Evolutionary conservation across 2,113 vertebrate genomes (phyloP).

Genomic region (Lagenorhynchus albirostris): DNA sequence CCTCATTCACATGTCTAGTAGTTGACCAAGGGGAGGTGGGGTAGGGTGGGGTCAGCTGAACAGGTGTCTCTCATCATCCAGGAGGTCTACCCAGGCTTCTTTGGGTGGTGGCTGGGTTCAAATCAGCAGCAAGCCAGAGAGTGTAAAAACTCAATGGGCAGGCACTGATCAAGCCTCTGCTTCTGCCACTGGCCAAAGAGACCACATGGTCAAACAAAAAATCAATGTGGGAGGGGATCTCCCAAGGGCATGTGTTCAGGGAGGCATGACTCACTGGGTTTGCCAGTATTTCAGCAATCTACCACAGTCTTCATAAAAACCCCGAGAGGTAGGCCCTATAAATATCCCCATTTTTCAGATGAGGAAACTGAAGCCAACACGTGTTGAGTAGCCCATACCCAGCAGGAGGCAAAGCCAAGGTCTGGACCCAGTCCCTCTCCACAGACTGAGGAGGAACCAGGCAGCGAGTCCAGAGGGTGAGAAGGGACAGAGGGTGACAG

Average conservation of each 20-base stretch:
- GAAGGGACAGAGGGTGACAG: too few species aligned
- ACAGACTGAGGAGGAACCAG: neutral
- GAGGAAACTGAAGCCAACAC: neutral
- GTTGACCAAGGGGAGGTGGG: neutral
- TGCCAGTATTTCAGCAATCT: neutral
- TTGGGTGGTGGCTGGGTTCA: neutral
- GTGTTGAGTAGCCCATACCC: neutral
- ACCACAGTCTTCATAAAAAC: neutral
- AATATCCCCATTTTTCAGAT: neutral
- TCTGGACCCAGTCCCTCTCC: neutral
- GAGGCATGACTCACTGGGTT: neutral
- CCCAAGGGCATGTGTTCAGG: neutral
- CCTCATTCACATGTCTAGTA: neutral
- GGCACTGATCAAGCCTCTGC: neutral
- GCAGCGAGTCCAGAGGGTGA: neutral
- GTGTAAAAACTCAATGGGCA: neutral
- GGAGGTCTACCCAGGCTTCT: neutral
- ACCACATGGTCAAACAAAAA: neutral
- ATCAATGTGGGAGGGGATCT: neutral
- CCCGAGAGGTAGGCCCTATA: neutral
- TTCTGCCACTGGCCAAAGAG: neutral
- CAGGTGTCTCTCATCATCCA: neutral
- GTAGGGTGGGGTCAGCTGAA: neutral
- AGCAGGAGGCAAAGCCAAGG: neutral
- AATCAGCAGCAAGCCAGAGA: neutral